phyloP scores from a whole-genome alignment of 2,797 vertebrate genomes.

The Stomatorhinus walkeri region DNA sequence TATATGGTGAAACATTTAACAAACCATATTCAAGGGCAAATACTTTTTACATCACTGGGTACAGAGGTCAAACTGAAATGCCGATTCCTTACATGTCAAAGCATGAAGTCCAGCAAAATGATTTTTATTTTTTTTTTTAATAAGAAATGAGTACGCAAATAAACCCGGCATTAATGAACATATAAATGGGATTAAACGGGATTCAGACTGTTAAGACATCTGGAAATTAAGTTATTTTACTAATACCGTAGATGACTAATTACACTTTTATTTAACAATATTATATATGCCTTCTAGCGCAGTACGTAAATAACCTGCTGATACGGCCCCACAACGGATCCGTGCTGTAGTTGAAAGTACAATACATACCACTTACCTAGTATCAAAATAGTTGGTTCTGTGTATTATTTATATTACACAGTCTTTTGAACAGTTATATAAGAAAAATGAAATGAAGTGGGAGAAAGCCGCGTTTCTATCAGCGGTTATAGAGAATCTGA shows the following conservation, averaged over 20 bases:
- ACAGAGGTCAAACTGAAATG: background rate
- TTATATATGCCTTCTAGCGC: background rate
- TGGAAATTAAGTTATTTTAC: background rate
- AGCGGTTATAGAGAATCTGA: background rate
- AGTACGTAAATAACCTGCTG: background rate
- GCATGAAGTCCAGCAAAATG: background rate
- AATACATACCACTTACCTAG: background rate
- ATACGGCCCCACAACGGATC: background rate
- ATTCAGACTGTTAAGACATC: background rate
- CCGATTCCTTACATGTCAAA: background rate
- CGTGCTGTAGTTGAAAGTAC: background rate
- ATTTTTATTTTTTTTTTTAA: background rate
- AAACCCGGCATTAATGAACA: background rate
- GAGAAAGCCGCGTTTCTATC: background rate
- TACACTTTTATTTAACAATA: background rate
- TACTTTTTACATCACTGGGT: background rate
- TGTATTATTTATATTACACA: background rate
- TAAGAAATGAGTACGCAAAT: background rate
- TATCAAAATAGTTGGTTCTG: slow-evolving; percentile 18
- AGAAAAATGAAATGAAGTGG: background rate
- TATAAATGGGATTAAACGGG: background rate
- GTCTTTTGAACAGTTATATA: background rate
- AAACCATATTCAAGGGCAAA: background rate
- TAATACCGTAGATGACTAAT: background rate
- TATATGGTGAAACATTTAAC: background rate